Evolutionary conservation across 2,113 vertebrate species (phyloP).

Genomic region (Rhinogobius similis): DNA sequence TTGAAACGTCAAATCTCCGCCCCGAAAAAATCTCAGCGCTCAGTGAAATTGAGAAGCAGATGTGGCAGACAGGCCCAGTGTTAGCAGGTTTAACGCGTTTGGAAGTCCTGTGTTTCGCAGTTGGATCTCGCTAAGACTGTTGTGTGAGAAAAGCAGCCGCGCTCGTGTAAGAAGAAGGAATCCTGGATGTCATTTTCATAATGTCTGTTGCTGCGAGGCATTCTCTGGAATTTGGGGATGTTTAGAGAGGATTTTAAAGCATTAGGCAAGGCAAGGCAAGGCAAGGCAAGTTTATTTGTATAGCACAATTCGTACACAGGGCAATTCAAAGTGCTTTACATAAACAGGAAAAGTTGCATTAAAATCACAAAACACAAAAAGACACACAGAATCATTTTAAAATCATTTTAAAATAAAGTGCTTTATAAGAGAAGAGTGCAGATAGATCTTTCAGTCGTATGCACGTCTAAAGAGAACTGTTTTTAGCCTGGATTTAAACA

Average conservation of each 20-base stretch:
- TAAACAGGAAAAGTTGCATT: too few relatives aligned
- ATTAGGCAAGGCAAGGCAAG: not conserved
- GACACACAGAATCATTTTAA: too few relatives aligned
- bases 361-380: too few relatives aligned
- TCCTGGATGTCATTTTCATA: not conserved
- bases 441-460: too few relatives aligned
- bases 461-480: too few relatives aligned
- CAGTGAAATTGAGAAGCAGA: slow-evolving; percentile 14
- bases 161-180: not conserved
- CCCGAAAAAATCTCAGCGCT: slow-evolving; percentile 3
- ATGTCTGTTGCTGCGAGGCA: not conserved
- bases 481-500: too few relatives aligned
- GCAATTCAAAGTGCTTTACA: too few relatives aligned
- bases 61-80: slow-evolving; percentile 3
- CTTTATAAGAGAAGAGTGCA: too few relatives aligned
- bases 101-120: slow-evolving; percentile 8
- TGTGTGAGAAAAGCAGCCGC: slow-evolving; percentile 18
- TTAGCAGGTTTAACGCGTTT: slow-evolving; percentile 16
- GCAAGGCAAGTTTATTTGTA: too few relatives aligned
- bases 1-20: slow-evolving; percentile 35
- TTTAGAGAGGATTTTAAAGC: slow-evolving; percentile 3
- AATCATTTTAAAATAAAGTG: too few relatives aligned
- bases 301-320: too few relatives aligned
- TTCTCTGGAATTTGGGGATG: slow-evolving; percentile 21
- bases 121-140: slow-evolving; percentile 5